These are phyloP conservation scores for Acropora tenuis DNA, from an alignment of 64 coral and sea anemone species.

Conservation along the genomic window DNA sequence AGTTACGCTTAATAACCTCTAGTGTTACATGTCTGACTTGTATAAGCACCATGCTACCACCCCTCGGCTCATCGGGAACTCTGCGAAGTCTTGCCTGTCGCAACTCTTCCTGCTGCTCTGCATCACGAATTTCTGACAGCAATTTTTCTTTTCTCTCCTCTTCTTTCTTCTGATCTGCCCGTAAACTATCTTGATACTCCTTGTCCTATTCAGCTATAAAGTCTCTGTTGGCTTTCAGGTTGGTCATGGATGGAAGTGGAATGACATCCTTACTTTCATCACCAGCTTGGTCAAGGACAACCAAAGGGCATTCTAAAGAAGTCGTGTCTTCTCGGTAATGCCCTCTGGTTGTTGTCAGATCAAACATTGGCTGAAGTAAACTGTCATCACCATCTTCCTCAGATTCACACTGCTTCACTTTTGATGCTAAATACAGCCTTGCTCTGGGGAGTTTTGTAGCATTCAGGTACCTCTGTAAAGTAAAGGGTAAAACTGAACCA, in stretches of 20 bases:
- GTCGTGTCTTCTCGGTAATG: slow-evolving; percentile 52
- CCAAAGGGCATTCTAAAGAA: slow-evolving; percentile 44
- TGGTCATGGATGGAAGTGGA: slow-evolving; percentile 37
- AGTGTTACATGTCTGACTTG: slow-evolving; percentile 73
- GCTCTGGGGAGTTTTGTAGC: slow-evolving; percentile 54
- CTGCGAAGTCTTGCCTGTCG: slow-evolving; percentile 55
- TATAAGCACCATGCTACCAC: slow-evolving; percentile 54
- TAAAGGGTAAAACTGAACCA: slow-evolving; percentile 56
- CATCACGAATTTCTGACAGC: slow-evolving; percentile 50
- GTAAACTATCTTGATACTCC: slow-evolving; percentile 58
- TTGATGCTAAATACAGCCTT: slow-evolving; percentile 66
- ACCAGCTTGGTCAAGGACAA: slow-evolving; percentile 27
- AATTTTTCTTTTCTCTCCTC: slow-evolving; percentile 60
- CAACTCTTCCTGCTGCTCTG: slow-evolving; percentile 66
- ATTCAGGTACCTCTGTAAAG: slow-evolving; percentile 64
- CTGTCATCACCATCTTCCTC: slow-evolving; percentile 61
- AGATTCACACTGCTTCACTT: slow-evolving; percentile 53
- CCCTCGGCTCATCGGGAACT: slow-evolving; percentile 61
- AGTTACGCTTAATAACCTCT: slow-evolving; percentile 61
- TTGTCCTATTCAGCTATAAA: slow-evolving; percentile 54
- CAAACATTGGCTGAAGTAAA: slow-evolving; percentile 54
- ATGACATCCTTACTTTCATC: slow-evolving; percentile 47
- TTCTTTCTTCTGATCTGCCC: slow-evolving; percentile 78
- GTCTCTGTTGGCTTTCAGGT: slow-evolving; percentile 64
- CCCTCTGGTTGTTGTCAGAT: slow-evolving; percentile 48